These are phyloP conservation scores for Nautilus pompilius DNA, from an alignment of 1,140 invertebrate genomes.

Conservation along the genomic window DNA sequence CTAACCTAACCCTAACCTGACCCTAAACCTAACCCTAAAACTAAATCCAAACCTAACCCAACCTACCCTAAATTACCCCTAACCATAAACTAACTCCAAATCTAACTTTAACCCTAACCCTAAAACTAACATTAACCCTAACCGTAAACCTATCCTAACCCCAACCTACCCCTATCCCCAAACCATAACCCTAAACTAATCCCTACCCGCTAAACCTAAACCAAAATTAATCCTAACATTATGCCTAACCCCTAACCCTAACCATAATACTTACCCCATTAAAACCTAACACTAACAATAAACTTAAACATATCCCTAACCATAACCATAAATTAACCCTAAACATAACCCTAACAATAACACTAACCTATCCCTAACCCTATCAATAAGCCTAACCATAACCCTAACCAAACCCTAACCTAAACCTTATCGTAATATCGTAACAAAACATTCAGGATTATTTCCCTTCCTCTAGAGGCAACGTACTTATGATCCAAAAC, in stretches of 20 bases:
- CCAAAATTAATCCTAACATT: no score
- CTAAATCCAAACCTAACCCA: neutral
- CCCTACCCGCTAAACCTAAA: no score
- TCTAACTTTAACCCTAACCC: neutral
- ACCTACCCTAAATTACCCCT: neutral
- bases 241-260: conserved; percentile 8
- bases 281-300: conserved; percentile 4
- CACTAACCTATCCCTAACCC: neutral
- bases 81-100: no score
- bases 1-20: neutral
- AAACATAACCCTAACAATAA: neutral
- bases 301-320: conserved; percentile 6
- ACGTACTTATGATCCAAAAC: no score
- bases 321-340: neutral
- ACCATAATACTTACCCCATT: conserved; percentile 4
- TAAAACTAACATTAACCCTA: neutral
- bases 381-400: neutral
- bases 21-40: neutral
- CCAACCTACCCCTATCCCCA: no score
- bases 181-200: no score
- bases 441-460: no score
- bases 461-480: no score
- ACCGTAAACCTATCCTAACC: no score
- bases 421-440: no score
- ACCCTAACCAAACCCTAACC: neutral